Evolutionary conservation across 2,797 vertebrate species (phyloP).

Genomic region (Lates japonicus): DNA sequence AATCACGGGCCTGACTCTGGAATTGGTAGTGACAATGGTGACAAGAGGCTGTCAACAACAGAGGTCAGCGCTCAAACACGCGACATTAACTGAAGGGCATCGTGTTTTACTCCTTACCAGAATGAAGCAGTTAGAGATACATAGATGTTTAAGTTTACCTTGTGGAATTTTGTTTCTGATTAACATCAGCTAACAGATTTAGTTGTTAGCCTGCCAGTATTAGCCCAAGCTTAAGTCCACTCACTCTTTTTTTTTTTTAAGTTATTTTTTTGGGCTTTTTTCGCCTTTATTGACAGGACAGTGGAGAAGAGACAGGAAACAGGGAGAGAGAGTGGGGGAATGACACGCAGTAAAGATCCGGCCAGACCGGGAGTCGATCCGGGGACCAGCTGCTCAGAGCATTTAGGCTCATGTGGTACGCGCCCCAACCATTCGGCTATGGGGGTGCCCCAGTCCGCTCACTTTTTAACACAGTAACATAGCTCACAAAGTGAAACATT

Average conservation of each 20-base stretch:
- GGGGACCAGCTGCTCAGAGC: too few relatives aligned
- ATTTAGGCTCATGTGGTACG: too few relatives aligned
- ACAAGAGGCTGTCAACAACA: constrained; percentile 96
- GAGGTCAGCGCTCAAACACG: constrained; percentile 86
- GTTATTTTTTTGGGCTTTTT: too few relatives aligned
- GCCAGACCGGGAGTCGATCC: too few relatives aligned
- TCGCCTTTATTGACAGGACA: too few relatives aligned
- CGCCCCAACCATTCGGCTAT: too few relatives aligned
- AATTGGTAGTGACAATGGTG: constrained; percentile 98
- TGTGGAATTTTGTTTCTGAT: not conserved
- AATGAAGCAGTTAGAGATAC: not conserved
- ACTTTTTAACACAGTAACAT: too few relatives aligned
- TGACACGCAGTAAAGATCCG: too few relatives aligned
- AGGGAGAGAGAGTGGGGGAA: too few relatives aligned
- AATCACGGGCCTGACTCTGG: constrained; percentile 98
- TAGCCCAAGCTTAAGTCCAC: not conserved
- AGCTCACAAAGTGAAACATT: not conserved
- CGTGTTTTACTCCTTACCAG: not conserved
- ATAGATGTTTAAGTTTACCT: not conserved
- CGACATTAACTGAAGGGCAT: not conserved
- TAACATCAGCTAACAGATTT: not conserved
- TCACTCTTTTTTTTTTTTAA: too few relatives aligned
- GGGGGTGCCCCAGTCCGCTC: too few relatives aligned
- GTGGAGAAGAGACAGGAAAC: too few relatives aligned
- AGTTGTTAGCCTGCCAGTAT: not conserved